Evolutionary conservation across 2,888 invertebrate genomes (phyloP).

Genomic region (Bibio marci): DNA sequence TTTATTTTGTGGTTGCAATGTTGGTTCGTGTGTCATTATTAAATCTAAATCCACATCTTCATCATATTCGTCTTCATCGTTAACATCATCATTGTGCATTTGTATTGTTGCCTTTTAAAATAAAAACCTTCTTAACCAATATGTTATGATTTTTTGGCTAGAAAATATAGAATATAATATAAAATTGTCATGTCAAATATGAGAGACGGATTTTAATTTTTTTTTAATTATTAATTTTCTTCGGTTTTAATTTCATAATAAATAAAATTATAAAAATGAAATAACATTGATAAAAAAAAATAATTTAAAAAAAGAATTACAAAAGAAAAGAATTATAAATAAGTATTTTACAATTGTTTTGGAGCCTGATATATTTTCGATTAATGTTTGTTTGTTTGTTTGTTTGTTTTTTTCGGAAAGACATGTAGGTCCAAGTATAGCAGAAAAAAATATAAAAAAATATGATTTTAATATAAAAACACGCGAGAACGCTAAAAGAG

Average conservation of each 20-base stretch:
- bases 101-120: conserved; percentile 30
- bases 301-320: background rate
- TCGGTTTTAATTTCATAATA: background rate
- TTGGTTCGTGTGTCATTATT: conserved; percentile 13
- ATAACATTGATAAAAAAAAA: background rate
- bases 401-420: conserved; percentile 6
- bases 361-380: no score
- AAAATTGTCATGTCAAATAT: no score
- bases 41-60: conserved; percentile 12
- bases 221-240: conserved; percentile 3
- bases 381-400: background rate
- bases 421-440: no score
- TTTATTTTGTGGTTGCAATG: conserved; percentile 9
- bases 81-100: conserved; percentile 29
- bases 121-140: conserved; percentile 32
- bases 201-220: no score
- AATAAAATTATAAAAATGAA: background rate
- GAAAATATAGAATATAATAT: conserved; percentile 9
- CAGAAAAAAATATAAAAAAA: no score
- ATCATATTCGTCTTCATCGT: conserved; percentile 14
- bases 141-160: conserved; percentile 31
- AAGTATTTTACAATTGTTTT: no score
- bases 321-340: no score
- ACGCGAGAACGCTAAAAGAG: no score
- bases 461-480: no score